Conservation (phyloP, 2,797 vertebrate genomes). For the Acestrorhynchus altus region DNA sequence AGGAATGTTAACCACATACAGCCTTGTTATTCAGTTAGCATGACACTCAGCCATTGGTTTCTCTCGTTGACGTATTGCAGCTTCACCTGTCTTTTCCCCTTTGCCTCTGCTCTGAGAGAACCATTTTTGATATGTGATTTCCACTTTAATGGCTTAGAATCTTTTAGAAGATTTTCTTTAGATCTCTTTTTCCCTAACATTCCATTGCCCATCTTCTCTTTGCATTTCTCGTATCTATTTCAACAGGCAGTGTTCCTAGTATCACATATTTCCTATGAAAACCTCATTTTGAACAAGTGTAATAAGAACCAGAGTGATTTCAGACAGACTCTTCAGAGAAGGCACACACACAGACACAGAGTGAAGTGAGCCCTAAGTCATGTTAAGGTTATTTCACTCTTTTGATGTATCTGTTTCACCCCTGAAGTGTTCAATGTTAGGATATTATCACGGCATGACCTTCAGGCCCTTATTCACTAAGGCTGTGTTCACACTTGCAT, state of each 20-base stretch:
- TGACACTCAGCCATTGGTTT: conserved; percentile 23
- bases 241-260: neutral
- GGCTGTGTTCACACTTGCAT: too few species aligned
- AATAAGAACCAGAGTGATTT: neutral
- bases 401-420: neutral
- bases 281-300: conserved; percentile 8
- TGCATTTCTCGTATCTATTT: neutral
- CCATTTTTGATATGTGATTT: neutral
- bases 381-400: neutral
- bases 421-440: neutral
- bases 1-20: conserved; percentile 50
- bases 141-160: neutral
- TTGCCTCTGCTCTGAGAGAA: neutral
- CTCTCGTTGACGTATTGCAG: conserved; percentile 9
- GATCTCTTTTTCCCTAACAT: neutral
- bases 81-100: neutral
- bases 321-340: neutral
- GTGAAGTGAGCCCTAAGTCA: neutral
- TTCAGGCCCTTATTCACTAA: too few species aligned
- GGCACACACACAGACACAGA: neutral
- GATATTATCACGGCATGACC: neutral
- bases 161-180: conserved; percentile 5
- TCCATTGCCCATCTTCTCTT: neutral
- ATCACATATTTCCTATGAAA: conserved; percentile 8
- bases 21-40: conserved; percentile 45